Percentiles rank a stretch among this genome's conserved stretches.
phyloP scores from a whole-genome alignment of 2,888 invertebrate species.

The Eurois occulta region DNA sequence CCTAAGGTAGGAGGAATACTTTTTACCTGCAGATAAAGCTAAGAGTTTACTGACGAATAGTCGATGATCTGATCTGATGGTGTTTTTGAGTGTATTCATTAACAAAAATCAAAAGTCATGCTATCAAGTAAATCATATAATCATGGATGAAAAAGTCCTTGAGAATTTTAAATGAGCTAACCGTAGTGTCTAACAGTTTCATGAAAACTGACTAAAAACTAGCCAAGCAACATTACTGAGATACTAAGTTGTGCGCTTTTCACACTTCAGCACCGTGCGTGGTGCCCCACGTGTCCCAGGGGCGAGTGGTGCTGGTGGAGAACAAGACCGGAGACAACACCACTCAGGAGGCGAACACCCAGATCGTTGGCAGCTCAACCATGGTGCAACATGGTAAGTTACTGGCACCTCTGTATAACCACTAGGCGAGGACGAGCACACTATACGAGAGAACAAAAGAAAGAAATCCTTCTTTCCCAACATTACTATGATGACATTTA shows the following conservation, averaged over 20 bases:
- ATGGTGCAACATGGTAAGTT: slow-evolving; percentile 89
- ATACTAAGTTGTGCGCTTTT: not conserved
- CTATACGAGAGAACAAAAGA: no score
- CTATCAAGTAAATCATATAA: not conserved
- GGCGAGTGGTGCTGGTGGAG: slow-evolving; percentile 92
- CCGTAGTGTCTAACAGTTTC: not conserved
- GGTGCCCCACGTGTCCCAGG: slow-evolving; percentile 96
- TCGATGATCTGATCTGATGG: not conserved
- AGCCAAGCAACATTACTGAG: not conserved
- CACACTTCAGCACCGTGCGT: slow-evolving; percentile 95
- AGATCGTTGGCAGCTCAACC: slow-evolving; percentile 87
- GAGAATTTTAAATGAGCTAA: not conserved
- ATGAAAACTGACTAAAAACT: not conserved
- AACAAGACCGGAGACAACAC: slow-evolving; percentile 89
- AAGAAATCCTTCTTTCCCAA: not conserved
- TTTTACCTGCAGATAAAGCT: not conserved
- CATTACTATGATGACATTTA: not conserved
- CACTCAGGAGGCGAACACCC: slow-evolving; percentile 88
- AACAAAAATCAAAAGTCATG: not conserved
- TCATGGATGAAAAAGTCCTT: not conserved
- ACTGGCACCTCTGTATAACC: not conserved
- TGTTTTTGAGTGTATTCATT: not conserved
- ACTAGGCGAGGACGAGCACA: not conserved
- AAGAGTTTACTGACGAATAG: not conserved
- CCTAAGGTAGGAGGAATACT: not conserved